These are phyloP conservation scores for Lineus longissimus DNA, from an alignment of 1,140 invertebrate genomes.

Conservation along the genomic window DNA sequence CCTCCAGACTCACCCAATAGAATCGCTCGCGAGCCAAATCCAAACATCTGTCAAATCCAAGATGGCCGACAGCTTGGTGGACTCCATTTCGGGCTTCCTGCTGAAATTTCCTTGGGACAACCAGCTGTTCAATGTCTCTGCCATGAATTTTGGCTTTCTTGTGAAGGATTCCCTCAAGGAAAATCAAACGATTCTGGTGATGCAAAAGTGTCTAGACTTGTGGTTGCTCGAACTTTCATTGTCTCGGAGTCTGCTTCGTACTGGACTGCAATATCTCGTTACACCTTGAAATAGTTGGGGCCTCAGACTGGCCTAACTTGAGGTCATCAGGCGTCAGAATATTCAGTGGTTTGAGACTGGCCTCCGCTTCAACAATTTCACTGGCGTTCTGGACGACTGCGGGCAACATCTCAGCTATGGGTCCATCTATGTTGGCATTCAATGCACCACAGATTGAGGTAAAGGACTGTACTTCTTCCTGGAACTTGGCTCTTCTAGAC, in stretches of 20 bases:
- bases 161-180: too few relatives aligned
- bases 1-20: conserved; percentile 19
- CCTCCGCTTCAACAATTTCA: too few relatives aligned
- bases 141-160: conserved; percentile 17
- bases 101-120: conserved; percentile 11
- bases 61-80: conserved; percentile 21
- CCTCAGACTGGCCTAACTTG: too few relatives aligned
- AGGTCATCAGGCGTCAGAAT: too few relatives aligned
- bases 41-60: conserved; percentile 12
- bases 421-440: conserved; percentile 22
- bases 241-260: too few relatives aligned
- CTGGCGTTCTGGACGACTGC: conserved; percentile 18
- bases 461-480: conserved; percentile 29
- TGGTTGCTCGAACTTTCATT: too few relatives aligned
- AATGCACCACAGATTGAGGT: conserved; percentile 23
- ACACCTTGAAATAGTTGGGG: too few relatives aligned
- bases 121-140: conserved; percentile 15
- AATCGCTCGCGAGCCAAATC: conserved; percentile 14
- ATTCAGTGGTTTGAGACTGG: too few relatives aligned
- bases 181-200: too few relatives aligned
- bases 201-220: too few relatives aligned
- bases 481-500: too few relatives aligned
- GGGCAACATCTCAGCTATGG: conserved; percentile 11
- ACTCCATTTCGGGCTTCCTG: conserved; percentile 3
- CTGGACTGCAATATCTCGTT: too few relatives aligned